Evolutionary conservation across 1,140 invertebrate species (phyloP).

Genomic region (Glossosoma conforme): DNA sequence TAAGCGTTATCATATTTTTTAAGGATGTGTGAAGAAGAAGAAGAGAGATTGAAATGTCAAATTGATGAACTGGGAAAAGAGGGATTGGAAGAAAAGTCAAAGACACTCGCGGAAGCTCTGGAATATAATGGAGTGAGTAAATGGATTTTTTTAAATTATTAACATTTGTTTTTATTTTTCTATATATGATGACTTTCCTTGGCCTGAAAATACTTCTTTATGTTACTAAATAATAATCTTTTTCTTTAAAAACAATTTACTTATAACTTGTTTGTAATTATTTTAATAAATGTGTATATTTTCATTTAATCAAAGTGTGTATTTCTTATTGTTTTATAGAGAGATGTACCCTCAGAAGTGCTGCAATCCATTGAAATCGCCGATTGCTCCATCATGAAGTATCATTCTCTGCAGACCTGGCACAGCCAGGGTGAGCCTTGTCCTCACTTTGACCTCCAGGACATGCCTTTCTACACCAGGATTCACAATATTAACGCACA

Average conservation of each 20-base stretch:
- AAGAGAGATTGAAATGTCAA: slow-evolving; percentile 61
- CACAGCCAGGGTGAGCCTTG: slow-evolving; percentile 48
- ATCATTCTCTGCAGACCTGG: slow-evolving; percentile 54
- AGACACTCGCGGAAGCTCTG: slow-evolving; percentile 63
- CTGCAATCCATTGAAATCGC: slow-evolving; percentile 66
- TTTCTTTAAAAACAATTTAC: too few relatives aligned
- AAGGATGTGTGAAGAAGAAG: slow-evolving; percentile 60
- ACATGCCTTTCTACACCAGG: slow-evolving; percentile 70
- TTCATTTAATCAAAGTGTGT: too few relatives aligned
- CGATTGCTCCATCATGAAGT: slow-evolving; percentile 64
- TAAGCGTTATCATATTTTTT: slow-evolving; percentile 3
- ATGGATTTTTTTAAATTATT: too few relatives aligned
- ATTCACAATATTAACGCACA: slow-evolving; percentile 77
- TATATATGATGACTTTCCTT: too few relatives aligned
- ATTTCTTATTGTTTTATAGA: slow-evolving; percentile 52
- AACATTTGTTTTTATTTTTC: too few relatives aligned
- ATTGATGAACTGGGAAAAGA: slow-evolving; percentile 57
- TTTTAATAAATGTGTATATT: too few relatives aligned
- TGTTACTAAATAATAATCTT: too few relatives aligned
- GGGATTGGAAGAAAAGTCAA: slow-evolving; percentile 61
- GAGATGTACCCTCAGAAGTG: slow-evolving; percentile 58
- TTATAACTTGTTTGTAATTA: too few relatives aligned
- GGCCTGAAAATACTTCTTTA: too few relatives aligned
- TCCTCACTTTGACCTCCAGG: slow-evolving; percentile 56
- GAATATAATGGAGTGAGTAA: slow-evolving; percentile 66